These are phyloP conservation scores for Apteryx mantelli DNA, from an alignment of 2,113 vertebrate species.

Conservation along the genomic window DNA sequence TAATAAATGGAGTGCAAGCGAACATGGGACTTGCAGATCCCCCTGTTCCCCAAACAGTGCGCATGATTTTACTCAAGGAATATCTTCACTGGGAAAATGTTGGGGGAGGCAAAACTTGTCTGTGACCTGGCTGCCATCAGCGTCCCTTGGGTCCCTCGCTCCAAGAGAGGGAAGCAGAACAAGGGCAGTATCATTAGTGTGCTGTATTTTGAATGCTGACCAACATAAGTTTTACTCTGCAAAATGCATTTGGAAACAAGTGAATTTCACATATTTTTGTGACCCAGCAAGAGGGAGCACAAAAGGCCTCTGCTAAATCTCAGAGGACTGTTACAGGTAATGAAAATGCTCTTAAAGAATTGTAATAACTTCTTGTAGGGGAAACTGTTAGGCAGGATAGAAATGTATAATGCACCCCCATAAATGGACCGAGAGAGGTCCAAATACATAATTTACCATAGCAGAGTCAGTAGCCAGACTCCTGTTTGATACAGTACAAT, in stretches of 20 bases:
- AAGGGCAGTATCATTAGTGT: neutral
- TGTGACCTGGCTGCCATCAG: neutral
- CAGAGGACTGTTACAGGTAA: neutral
- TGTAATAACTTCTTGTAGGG: neutral
- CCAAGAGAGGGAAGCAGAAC: neutral
- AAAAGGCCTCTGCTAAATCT: neutral
- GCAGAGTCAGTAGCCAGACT: neutral
- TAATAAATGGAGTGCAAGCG: neutral
- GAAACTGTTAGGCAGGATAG: neutral
- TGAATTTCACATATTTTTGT: accelerated
- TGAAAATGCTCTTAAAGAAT: neutral
- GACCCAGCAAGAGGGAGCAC: accelerated
- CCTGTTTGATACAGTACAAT: neutral
- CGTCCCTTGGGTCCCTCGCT: neutral
- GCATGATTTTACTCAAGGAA: no score
- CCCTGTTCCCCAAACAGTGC: no score
- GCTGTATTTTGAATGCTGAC: neutral
- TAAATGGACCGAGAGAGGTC: neutral
- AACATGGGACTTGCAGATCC: neutral
- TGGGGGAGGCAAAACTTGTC: neutral
- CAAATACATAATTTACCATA: neutral
- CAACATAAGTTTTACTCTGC: neutral
- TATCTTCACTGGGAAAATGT: neutral
- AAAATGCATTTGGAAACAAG: neutral
- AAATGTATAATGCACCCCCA: neutral